Evolutionary conservation across 2,888 invertebrate species (phyloP).

Genomic region (Aphrophora alni): DNA sequence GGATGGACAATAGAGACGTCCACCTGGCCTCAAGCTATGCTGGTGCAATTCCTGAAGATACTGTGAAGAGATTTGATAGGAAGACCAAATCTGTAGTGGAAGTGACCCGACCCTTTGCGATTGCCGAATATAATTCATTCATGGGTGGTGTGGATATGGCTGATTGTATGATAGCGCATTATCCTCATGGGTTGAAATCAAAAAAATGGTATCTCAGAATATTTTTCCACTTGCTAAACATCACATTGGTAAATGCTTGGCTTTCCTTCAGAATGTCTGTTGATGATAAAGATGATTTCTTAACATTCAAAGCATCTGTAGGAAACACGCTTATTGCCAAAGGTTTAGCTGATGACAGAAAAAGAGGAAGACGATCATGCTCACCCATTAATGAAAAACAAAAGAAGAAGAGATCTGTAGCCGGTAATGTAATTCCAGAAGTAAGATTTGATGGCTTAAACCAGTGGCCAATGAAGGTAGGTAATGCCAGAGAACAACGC

Average conservation of each 20-base stretch:
- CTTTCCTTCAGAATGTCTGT: constrained; percentile 30
- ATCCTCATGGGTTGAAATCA: constrained; percentile 39
- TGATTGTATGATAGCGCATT: constrained; percentile 41
- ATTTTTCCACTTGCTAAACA: constrained; percentile 35
- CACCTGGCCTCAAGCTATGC: constrained; percentile 39
- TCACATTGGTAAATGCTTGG: constrained; percentile 32
- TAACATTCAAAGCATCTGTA: background rate
- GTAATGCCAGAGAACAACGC: background rate
- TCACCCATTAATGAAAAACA: no score
- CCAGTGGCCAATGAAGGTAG: background rate
- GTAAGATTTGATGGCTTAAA: background rate
- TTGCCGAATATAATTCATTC: constrained; percentile 35
- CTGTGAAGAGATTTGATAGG: constrained; percentile 32
- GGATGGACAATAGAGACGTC: constrained; percentile 39
- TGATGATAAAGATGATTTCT: background rate
- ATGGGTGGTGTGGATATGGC: constrained; percentile 40
- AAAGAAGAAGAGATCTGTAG: background rate
- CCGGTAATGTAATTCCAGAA: background rate
- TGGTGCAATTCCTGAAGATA: constrained; percentile 30
- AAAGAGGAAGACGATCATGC: background rate
- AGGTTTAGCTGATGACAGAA: background rate
- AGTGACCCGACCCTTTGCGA: constrained; percentile 30
- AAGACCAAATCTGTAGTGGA: constrained; percentile 31
- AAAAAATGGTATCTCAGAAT: constrained; percentile 40
- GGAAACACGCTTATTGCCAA: background rate